Evolutionary conservation across 2,797 vertebrate species (phyloP).

Genomic region (Chloroceryle inda): DNA sequence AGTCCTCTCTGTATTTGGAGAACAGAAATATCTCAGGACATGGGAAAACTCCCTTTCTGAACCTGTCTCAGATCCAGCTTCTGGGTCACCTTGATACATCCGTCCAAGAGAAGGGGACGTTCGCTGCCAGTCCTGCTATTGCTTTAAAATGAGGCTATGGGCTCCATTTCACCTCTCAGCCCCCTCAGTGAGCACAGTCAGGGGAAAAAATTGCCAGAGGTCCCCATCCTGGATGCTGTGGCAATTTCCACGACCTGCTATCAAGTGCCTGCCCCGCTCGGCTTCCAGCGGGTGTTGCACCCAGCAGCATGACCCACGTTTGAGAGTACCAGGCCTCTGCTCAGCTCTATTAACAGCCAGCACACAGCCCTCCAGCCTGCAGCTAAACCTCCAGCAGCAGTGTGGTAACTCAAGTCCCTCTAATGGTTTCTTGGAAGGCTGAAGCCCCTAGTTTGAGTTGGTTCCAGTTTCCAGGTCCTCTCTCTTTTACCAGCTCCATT

Average conservation of each 20-base stretch:
- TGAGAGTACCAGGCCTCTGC: background rate
- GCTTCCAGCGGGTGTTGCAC: background rate
- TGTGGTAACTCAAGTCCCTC: background rate
- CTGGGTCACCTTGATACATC: fast-evolving
- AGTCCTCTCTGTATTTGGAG: background rate
- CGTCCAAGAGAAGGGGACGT: background rate
- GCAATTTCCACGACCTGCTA: background rate
- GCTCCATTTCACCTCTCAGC: background rate
- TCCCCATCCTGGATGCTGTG: background rate
- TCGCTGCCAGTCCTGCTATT: background rate
- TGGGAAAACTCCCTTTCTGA: background rate
- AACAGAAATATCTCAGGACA: fast-evolving
- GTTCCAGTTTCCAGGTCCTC: background rate
- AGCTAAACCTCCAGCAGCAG: background rate
- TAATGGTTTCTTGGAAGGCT: background rate
- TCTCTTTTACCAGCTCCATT: constrained; percentile 1
- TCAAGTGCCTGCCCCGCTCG: background rate
- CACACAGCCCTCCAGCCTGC: background rate
- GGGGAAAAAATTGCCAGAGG: fast-evolving
- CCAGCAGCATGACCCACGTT: background rate
- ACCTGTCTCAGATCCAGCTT: background rate
- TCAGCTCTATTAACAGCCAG: background rate
- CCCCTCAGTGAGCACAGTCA: fast-evolving
- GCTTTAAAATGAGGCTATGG: background rate
- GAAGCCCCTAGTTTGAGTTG: background rate